A percentile compares a stretch with the other conserved stretches of the same genome.
Evolutionary conservation across 30 jellyfish, hydroid and myxozoan genomes (phyloP).

Genomic region (Pelagia noctiluca): DNA sequence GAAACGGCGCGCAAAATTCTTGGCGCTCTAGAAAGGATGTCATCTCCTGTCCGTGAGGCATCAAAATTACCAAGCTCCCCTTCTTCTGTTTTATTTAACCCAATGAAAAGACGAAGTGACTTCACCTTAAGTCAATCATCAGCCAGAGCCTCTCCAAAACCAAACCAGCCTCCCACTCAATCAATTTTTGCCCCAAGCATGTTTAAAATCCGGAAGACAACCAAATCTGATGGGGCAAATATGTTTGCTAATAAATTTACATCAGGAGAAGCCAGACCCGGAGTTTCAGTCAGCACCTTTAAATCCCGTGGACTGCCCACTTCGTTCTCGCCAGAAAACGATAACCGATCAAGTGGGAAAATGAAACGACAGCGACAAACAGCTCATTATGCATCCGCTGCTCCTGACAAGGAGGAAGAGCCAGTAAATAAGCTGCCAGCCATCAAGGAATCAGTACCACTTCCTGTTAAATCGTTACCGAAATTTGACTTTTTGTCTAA

Average conservation of each 20-base stretch:
- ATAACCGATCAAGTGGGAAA: constrained; percentile 56
- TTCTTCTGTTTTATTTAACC: constrained; percentile 45
- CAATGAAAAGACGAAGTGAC: constrained; percentile 37
- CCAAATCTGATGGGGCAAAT: constrained; percentile 6
- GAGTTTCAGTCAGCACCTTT: constrained; percentile 68
- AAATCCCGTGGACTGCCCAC: constrained; percentile 71
- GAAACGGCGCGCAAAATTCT: constrained; percentile 94
- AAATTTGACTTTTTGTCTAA: constrained; percentile 51
- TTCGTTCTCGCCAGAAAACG: constrained; percentile 61
- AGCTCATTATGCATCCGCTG: constrained; percentile 52
- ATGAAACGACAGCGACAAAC: constrained; percentile 78
- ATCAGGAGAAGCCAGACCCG: constrained; percentile 44
- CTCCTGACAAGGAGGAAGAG: constrained; percentile 24
- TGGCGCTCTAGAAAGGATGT: constrained; percentile 81
- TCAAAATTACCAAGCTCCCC: constrained; percentile 78
- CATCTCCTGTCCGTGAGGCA: constrained; percentile 95
- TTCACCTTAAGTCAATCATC: constrained; percentile 8
- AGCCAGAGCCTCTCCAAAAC: neutral
- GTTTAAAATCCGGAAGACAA: constrained; percentile 29
- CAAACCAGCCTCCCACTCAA: constrained; percentile 39
- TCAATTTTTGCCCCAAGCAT: constrained; percentile 11
- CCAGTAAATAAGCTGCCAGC: constrained; percentile 63
- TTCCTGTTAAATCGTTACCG: constrained; percentile 70
- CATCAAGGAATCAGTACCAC: constrained; percentile 56
- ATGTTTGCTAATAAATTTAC: constrained; percentile 24